A percentile compares a stretch with the other conserved stretches of the same genome.
phyloP scores from a whole-genome alignment of 2,113 vertebrate genomes.

The Lamprologus ornatipinnis region DNA sequence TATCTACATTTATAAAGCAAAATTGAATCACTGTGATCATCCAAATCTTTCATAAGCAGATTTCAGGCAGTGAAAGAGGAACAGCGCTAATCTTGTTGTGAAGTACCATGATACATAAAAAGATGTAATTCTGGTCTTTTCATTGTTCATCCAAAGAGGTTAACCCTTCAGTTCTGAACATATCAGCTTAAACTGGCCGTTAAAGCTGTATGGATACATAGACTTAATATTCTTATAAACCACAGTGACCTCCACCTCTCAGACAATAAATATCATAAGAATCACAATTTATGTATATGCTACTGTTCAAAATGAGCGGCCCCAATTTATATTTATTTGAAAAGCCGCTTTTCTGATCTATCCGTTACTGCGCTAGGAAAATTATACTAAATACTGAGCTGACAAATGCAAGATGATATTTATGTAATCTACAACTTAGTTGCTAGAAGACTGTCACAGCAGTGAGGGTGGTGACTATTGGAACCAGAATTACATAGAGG shows the following conservation, averaged over 20 bases:
- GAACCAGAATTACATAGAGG: not conserved
- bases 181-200: not conserved
- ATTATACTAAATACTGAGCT: not conserved
- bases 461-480: not conserved
- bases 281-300: not conserved
- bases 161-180: not conserved
- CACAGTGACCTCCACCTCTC: not conserved
- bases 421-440: not conserved
- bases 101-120: constrained; percentile 18
- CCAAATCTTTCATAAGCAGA: constrained; percentile 35
- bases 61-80: constrained; percentile 19
- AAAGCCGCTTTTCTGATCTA: not conserved
- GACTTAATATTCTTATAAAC: not conserved
- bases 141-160: not conserved
- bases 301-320: not conserved
- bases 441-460: not conserved
- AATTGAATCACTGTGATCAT: not conserved
- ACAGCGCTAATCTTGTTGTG: constrained; percentile 34
- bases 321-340: not conserved
- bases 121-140: constrained; percentile 2
- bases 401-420: not conserved
- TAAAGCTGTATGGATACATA: not conserved
- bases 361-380: not conserved
- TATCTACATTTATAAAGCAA: not conserved
- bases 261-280: not conserved